These are phyloP conservation scores for Sinocyclocheilus grahami DNA, from an alignment of 2,113 vertebrate species.

Conservation along the genomic window DNA sequence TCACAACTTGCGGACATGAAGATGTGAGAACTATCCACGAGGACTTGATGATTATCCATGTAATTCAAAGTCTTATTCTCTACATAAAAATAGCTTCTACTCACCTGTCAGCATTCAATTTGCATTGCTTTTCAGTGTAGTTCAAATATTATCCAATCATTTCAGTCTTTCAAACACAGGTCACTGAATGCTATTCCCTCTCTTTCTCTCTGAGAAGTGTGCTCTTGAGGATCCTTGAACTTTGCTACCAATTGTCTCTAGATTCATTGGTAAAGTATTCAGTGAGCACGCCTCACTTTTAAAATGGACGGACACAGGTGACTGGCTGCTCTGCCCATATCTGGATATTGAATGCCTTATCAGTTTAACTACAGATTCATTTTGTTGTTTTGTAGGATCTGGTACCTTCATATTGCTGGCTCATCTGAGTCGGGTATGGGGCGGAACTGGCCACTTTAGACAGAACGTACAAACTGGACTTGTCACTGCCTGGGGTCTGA, in stretches of 20 bases:
- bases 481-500: conserved; percentile 78
- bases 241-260: conserved; percentile 74
- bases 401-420: conserved; percentile 78
- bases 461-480: conserved; percentile 78
- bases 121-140: conserved; percentile 34
- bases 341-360: conserved; percentile 1
- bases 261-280: conserved; percentile 75
- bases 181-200: conserved; percentile 45
- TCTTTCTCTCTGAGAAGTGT: conserved; percentile 37
- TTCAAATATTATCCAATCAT: conserved; percentile 50
- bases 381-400: conserved; percentile 68
- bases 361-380: conserved; percentile 18
- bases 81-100: conserved; percentile 11
- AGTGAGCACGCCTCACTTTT: conserved; percentile 70
- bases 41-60: no score
- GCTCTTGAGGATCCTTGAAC: conserved; percentile 72
- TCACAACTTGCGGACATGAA: not conserved
- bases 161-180: conserved; percentile 32
- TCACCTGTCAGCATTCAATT: conserved; percentile 46
- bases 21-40: no score
- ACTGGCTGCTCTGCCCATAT: conserved; percentile 42
- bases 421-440: conserved; percentile 80
- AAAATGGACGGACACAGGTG: conserved; percentile 31
- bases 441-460: conserved; percentile 68
- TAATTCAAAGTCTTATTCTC: conserved; percentile 26